Conservation (phyloP, 1,140 invertebrate genomes). For the Bombus cullumanus region DNA sequence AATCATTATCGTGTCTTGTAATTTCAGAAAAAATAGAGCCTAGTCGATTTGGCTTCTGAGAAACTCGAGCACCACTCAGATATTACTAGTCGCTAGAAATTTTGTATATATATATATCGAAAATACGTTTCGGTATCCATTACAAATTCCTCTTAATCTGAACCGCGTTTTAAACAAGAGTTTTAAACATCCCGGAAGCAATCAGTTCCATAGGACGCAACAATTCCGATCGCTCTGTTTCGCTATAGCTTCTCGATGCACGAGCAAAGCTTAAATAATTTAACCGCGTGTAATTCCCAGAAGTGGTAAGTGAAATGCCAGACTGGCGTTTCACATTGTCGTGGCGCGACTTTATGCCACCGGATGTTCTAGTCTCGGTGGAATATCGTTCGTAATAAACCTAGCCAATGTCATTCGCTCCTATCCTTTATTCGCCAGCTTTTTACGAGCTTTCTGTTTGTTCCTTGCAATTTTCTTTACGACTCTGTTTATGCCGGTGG, state of each 20-base stretch:
- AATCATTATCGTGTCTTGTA: too few relatives aligned
- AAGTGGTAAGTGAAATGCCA: background rate
- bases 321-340: slow-evolving; percentile 1
- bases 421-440: too few relatives aligned
- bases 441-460: slow-evolving; percentile 6
- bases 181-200: too few relatives aligned
- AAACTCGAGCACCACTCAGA: background rate
- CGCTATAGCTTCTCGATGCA: too few relatives aligned
- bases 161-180: background rate
- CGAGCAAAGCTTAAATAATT: slow-evolving; percentile 21
- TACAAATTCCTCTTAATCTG: background rate
- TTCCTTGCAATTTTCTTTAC: background rate
- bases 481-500: background rate
- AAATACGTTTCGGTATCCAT: too few relatives aligned
- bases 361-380: background rate
- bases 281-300: slow-evolving; percentile 21
- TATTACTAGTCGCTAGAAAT: too few relatives aligned
- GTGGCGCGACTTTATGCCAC: slow-evolving; percentile 6
- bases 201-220: background rate
- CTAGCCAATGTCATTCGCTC: background rate
- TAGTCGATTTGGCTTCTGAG: too few relatives aligned
- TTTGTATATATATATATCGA: too few relatives aligned
- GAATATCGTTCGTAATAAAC: background rate
- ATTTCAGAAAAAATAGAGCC: too few relatives aligned
- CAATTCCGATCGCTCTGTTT: background rate